These are phyloP conservation scores for Prietella phreatophila DNA, from an alignment of 2,113 vertebrate genomes.

Conservation along the genomic window DNA sequence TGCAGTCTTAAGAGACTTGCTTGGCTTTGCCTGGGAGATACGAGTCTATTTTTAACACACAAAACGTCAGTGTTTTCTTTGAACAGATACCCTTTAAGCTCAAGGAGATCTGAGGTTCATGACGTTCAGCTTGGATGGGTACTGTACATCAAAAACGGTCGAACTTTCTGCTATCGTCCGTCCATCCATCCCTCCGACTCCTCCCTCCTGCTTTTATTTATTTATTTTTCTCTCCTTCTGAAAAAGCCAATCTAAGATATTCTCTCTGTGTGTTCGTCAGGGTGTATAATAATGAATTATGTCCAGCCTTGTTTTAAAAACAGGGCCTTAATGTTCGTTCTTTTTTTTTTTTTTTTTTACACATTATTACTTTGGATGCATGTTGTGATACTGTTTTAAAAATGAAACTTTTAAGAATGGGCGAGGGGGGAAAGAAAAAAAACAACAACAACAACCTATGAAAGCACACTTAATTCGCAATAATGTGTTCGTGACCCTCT, in stretches of 20 bases:
- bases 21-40: not conserved
- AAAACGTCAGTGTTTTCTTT: slow-evolving; percentile 9
- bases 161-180: slow-evolving; percentile 29
- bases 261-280: slow-evolving; percentile 49
- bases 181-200: not conserved
- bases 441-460: slow-evolving; percentile 37
- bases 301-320: slow-evolving; percentile 59
- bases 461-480: slow-evolving; percentile 84
- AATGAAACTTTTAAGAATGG: slow-evolving; percentile 63
- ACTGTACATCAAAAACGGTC: slow-evolving; percentile 25
- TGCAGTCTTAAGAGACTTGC: slow-evolving; percentile 1
- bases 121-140: slow-evolving; percentile 35
- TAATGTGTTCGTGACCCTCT: slow-evolving; percentile 74
- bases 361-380: slow-evolving; percentile 63
- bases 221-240: slow-evolving; percentile 1
- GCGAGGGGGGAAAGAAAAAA: slow-evolving; percentile 24
- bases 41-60: not conserved
- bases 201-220: not conserved
- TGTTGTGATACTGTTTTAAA: slow-evolving; percentile 68
- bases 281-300: slow-evolving; percentile 49
- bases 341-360: slow-evolving; percentile 26
- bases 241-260: slow-evolving; percentile 54
- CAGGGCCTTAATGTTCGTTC: slow-evolving; percentile 58
- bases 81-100: slow-evolving; percentile 43
- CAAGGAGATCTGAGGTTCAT: slow-evolving; percentile 38